These are phyloP conservation scores for Brachionus koreanus DNA, from an alignment of 1,140 invertebrate species.

Conservation along the genomic window DNA sequence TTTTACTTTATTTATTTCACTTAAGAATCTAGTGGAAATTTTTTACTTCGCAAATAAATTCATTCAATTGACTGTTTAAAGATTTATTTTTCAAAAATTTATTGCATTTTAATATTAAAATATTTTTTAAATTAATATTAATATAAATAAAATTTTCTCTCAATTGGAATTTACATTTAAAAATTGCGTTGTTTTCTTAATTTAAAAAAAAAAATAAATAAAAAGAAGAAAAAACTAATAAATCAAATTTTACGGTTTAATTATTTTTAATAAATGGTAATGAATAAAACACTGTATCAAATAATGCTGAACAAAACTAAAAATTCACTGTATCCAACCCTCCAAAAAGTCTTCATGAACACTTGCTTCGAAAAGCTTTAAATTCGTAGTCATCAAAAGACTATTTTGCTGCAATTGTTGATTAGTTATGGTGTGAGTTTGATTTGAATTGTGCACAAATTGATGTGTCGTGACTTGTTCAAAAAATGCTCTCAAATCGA, in stretches of 20 bases:
- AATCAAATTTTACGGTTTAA: neutral
- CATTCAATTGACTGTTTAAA: too few relatives aligned
- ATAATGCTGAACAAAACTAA: too few relatives aligned
- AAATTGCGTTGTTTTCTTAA: neutral
- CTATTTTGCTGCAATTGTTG: conserved; percentile 1
- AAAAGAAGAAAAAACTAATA: neutral
- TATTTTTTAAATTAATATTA: neutral
- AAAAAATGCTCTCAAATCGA: conserved; percentile 35
- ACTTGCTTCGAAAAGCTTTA: conserved; percentile 29
- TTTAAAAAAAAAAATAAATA: neutral
- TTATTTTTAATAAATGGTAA: neutral
- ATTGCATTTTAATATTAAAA: neutral
- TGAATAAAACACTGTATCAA: neutral
- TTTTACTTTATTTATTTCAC: too few relatives aligned
- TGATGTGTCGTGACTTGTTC: conserved; percentile 10
- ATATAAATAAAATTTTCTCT: conserved; percentile 4
- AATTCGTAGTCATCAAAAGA: neutral
- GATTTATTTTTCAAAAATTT: neutral
- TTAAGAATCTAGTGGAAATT: too few relatives aligned
- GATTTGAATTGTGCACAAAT: conserved; percentile 37
- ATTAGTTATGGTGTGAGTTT: neutral
- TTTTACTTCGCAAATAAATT: too few relatives aligned
- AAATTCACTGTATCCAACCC: conserved; percentile 20
- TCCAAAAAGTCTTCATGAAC: conserved; percentile 44
- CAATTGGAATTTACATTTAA: neutral